phyloP scores from a whole-genome alignment of 2,888 invertebrate genomes.

The Drosophila colorata region DNA sequence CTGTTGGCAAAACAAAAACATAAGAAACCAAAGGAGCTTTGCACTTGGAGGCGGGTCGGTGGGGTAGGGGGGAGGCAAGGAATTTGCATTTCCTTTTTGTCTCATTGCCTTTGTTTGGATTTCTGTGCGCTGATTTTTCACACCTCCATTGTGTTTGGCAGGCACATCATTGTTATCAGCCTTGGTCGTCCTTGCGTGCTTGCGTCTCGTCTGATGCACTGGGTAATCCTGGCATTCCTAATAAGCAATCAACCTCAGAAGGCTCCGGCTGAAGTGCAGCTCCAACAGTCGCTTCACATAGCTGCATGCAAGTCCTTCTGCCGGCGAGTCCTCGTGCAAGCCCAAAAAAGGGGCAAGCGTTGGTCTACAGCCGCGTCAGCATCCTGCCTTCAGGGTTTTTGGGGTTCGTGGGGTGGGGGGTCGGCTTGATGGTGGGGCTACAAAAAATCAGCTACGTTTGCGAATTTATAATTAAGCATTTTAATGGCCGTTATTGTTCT shows the following conservation, averaged over 20 bases:
- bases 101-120: constrained; percentile 78
- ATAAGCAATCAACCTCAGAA: constrained; percentile 39
- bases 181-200: background rate
- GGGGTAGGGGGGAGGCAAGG: background rate
- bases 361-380: constrained; percentile 44
- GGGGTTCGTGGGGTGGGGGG: background rate
- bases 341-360: no score
- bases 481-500: constrained; percentile 82
- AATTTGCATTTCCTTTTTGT: constrained; percentile 71
- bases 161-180: constrained; percentile 10
- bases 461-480: constrained; percentile 84
- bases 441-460: constrained; percentile 77
- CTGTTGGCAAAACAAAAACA: constrained; percentile 82
- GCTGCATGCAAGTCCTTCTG: constrained; percentile 2
- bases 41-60: background rate
- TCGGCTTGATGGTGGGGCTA: constrained; percentile 9
- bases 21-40: background rate
- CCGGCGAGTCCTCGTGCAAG: constrained; percentile 4
- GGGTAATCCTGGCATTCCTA: constrained; percentile 22
- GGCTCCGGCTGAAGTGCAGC: constrained; percentile 44
- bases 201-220: background rate
- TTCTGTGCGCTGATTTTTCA: constrained; percentile 81
- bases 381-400: background rate
- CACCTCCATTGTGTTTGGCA: constrained; percentile 67
- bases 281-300: constrained; percentile 14